Evolutionary conservation across 2,888 invertebrate genomes (phyloP), one percentile per base, ranked within the genome.

Genomic region (Lochmaea capreae): DNA sequence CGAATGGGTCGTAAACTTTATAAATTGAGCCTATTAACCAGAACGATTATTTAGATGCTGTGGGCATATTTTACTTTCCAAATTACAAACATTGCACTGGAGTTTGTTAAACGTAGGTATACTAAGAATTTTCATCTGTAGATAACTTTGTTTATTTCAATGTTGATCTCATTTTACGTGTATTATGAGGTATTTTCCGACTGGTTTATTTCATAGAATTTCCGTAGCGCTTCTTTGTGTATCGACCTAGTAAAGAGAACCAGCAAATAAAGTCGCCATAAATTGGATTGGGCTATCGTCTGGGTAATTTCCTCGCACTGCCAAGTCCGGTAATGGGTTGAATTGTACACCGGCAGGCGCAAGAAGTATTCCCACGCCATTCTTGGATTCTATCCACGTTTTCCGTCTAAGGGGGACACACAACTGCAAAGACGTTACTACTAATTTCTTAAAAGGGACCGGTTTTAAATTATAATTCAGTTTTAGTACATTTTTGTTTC

Each of bases 251-350:
- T 77, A 74, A 78, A 77, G 70, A 71, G 71, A 75, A 72, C 75
- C 68, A 76, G 77, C 78, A 77, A 80, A 77, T 77, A 79, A 79
- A 79, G 78, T 76, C 76, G 74, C 77, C 77, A 78, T 79, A 79
- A 80, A 79, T 80, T 79, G 79, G 74, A 79, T 78, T 75, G 77
- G 76, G 77, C 78, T 70, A 79, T 80, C 80, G 79, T 79, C 79
- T 79, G 76, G 79, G 79, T 79, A 80, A 80, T 80, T 79, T 80
- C 77, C 79, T 79, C 77, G 76, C 78, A 73, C 77, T 75, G 75
- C 68, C 77, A 77, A 71, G 78, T 74, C 77, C 77, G 77, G 78
- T 78, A 77, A 79, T 78, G 78, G 79, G 73, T 72, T 76, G 75
- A 80, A 79, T 79, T 76, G 77, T 75, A 75, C 74, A 67, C 75